Evolutionary conservation across 2,888 invertebrate species (phyloP).

Genomic region (Ornithoptera alexandrae): DNA sequence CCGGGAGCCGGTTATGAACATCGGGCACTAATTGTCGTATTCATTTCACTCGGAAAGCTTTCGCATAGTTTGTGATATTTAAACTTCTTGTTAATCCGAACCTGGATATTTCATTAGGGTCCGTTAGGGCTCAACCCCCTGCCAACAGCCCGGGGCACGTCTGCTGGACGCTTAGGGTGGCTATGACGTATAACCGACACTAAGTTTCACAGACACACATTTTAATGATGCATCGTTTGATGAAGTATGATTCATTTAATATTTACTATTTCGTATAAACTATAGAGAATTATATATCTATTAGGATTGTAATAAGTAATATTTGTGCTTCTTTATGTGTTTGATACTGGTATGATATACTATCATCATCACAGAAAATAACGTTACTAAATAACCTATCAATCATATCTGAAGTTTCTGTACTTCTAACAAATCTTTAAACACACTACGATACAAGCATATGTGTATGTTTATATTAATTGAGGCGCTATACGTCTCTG

Average conservation of each 20-base stretch:
- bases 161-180: conserved; percentile 13
- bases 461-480: too few relatives aligned
- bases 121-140: conserved; percentile 8
- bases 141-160: conserved; percentile 9
- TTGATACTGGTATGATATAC: too few relatives aligned
- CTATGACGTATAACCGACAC: not conserved
- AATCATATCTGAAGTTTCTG: too few relatives aligned
- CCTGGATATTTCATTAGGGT: conserved; percentile 16
- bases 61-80: conserved; percentile 17
- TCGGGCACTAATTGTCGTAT: conserved; percentile 14
- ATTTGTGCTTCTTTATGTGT: too few relatives aligned
- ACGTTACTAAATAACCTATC: too few relatives aligned
- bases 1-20: not conserved
- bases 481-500: too few relatives aligned
- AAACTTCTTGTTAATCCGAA: conserved; percentile 10
- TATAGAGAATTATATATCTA: too few relatives aligned
- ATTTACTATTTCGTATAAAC: too few relatives aligned
- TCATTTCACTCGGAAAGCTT: conserved; percentile 5
- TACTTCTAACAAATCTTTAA: too few relatives aligned
- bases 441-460: too few relatives aligned
- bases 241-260: not conserved
- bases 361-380: too few relatives aligned
- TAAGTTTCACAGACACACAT: not conserved
- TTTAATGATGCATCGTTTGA: not conserved
- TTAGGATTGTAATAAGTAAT: too few relatives aligned